phyloP scores from a whole-genome alignment of 2,888 invertebrate genomes.

The Amiota minor region DNA sequence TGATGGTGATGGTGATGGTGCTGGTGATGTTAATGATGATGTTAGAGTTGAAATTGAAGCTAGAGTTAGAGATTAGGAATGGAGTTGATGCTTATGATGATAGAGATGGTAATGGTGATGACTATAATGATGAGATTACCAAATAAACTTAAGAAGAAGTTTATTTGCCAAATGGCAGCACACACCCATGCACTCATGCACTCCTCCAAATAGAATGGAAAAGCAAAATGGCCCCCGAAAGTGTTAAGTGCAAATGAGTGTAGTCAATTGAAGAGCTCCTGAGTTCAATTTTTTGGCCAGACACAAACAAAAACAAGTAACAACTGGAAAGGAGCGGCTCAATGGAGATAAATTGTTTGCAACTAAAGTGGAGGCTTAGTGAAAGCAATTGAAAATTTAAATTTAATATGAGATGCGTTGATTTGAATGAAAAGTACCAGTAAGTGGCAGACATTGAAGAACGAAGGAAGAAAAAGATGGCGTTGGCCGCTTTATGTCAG shows the following conservation, averaged over 20 bases:
- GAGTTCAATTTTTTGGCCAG: constrained; percentile 18
- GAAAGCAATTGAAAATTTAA: constrained; percentile 22
- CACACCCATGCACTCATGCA: background rate
- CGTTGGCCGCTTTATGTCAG: constrained; percentile 12
- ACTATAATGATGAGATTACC: constrained; percentile 5
- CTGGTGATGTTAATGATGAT: too few relatives aligned
- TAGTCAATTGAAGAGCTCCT: constrained; percentile 24
- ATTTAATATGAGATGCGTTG: constrained; percentile 13
- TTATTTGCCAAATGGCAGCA: constrained; percentile 38
- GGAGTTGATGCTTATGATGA: too few relatives aligned
- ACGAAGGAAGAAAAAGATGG: background rate
- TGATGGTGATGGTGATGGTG: too few relatives aligned
- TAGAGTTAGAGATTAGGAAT: too few relatives aligned
- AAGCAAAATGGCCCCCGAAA: constrained; percentile 59
- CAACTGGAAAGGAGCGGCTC: background rate
- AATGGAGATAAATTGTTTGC: background rate
- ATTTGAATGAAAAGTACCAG: background rate
- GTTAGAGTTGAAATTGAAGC: too few relatives aligned
- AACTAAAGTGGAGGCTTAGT: background rate
- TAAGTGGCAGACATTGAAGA: background rate
- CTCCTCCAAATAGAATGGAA: background rate
- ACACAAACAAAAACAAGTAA: constrained; percentile 22
- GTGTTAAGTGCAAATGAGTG: constrained; percentile 66
- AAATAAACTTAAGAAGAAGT: constrained; percentile 52
- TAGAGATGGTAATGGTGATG: too few relatives aligned